These are phyloP conservation scores for Papio anubis DNA, from an alignment of 2,113 vertebrate species.

Conservation along the genomic window DNA sequence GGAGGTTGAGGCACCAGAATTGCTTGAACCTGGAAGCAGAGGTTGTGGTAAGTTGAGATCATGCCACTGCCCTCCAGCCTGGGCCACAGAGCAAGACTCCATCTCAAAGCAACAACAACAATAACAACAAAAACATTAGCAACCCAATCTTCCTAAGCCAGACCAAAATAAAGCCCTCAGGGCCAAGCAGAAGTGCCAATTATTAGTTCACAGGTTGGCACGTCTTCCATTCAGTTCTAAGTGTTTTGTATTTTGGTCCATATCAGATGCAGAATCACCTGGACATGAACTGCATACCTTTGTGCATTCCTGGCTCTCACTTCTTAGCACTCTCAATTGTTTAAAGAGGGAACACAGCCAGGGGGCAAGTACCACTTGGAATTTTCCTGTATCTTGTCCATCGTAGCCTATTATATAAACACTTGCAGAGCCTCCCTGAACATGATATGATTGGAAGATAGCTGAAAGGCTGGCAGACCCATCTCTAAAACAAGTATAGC, in stretches of 20 bases:
- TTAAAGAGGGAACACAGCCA: neutral
- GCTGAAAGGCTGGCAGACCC: neutral
- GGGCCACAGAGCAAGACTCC: no score
- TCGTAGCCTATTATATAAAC: neutral
- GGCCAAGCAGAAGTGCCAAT: neutral
- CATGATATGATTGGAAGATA: neutral
- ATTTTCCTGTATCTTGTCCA: neutral
- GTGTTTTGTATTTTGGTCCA: rapidly evolving
- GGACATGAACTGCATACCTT: rapidly evolving
- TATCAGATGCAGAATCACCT: neutral
- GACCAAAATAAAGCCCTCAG: rapidly evolving
- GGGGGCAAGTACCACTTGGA: neutral
- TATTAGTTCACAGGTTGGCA: rapidly evolving
- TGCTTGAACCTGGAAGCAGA: no score
- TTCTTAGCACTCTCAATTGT: neutral
- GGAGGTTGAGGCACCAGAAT: no score
- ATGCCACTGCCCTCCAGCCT: no score
- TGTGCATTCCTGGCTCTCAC: rapidly evolving
- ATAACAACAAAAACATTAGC: no score
- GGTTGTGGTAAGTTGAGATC: no score
- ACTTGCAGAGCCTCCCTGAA: neutral
- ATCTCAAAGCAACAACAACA: no score
- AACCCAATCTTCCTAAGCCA: neutral
- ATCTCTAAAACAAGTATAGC: neutral
- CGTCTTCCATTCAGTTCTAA: no score